phyloP scores from a whole-genome alignment of 2,113 vertebrate genomes.

The Mustela lutreola region DNA sequence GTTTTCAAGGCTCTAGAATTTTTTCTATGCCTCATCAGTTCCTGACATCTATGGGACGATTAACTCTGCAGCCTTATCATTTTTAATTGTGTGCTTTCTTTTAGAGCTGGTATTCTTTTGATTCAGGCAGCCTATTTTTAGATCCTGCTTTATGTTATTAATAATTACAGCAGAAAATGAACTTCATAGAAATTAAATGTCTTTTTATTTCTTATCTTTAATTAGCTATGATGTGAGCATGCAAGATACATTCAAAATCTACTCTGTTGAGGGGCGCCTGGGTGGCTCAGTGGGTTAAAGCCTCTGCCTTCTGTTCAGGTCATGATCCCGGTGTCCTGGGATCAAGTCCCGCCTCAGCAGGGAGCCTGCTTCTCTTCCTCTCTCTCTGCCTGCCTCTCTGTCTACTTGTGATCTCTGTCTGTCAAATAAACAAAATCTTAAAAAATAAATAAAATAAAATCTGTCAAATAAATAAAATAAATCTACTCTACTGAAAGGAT shows the following conservation, averaged over 20 bases:
- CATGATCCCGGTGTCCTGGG: too few species aligned
- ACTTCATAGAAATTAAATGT: conserved; percentile 4
- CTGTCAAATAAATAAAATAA: neutral
- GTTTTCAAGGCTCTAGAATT: neutral
- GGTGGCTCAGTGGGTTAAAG: too few species aligned
- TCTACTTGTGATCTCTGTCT: too few species aligned
- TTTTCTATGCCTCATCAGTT: neutral
- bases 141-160: neutral
- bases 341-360: too few species aligned
- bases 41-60: neutral
- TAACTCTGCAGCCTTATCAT: neutral
- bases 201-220: neutral
- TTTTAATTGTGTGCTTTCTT: conserved; percentile 1
- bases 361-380: too few species aligned
- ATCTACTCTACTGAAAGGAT: neutral
- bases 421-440: too few species aligned
- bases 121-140: conserved; percentile 34
- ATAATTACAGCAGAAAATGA: conserved; percentile 28
- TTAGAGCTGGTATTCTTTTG: neutral
- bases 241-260: neutral
- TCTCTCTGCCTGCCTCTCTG: too few species aligned
- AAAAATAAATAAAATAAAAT: too few species aligned
- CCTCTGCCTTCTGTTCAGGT: too few species aligned
- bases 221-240: neutral
- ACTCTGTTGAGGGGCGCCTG: neutral